Evolutionary conservation across 2,113 vertebrate genomes (phyloP).

Genomic region (Genyomyrus donnyi): DNA sequence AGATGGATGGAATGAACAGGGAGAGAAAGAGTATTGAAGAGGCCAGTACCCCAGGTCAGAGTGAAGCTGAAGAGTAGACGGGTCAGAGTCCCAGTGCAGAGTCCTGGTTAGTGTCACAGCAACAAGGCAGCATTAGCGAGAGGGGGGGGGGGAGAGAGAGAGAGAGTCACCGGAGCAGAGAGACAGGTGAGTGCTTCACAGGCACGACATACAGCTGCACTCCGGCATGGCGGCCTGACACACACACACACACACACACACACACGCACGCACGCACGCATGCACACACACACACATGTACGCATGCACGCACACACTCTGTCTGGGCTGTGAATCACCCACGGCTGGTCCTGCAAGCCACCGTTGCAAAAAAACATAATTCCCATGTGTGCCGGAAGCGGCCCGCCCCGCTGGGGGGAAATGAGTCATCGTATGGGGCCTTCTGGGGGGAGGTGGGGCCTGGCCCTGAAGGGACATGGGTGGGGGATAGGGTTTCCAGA

Average conservation of each 20-base stretch:
- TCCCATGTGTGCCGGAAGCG: constrained; percentile 81
- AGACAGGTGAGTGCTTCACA: constrained; percentile 28
- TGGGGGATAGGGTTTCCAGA: constrained; percentile 77
- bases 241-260: neutral
- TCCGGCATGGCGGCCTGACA: neutral
- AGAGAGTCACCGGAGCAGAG: constrained; percentile 41
- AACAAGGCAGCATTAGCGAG: constrained; percentile 90
- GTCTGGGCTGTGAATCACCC: constrained; percentile 17
- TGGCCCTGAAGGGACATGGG: constrained; percentile 74
- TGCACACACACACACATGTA: neutral
- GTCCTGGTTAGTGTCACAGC: constrained; percentile 93
- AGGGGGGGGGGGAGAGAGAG: constrained; percentile 55
- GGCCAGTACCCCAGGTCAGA: constrained; percentile 97
- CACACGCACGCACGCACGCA: neutral
- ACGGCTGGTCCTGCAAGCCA: constrained; percentile 48
- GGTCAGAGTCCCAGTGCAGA: constrained; percentile 99
- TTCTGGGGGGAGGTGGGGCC: constrained; percentile 61
- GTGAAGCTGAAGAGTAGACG: constrained; percentile 98
- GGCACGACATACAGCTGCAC: constrained; percentile 21
- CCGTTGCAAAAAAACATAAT: constrained; percentile 70
- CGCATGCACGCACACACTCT: neutral
- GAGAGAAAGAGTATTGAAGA: constrained; percentile 41
- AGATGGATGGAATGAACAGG: neutral
- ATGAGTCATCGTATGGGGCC: constrained; percentile 78
- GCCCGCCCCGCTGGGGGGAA: constrained; percentile 81